phyloP scores from a whole-genome alignment of 2,888 invertebrate species.

The Rotaria sp. region DNA sequence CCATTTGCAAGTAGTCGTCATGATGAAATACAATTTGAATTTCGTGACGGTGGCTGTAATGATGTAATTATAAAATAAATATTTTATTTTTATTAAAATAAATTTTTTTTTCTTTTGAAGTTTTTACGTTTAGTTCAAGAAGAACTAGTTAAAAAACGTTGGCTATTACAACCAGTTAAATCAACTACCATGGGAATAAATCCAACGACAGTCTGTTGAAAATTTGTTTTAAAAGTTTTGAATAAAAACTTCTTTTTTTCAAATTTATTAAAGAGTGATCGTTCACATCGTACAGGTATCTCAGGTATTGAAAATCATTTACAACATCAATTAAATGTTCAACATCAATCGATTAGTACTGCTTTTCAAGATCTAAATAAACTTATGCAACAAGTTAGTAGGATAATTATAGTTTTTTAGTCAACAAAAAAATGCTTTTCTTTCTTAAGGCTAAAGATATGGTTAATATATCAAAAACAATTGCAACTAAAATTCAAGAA shows the following conservation, averaged over 20 bases:
- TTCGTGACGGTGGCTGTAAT: conserved; percentile 40
- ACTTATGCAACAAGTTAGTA: conserved; percentile 71
- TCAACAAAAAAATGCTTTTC: not conserved
- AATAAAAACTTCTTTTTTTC: conserved; percentile 9
- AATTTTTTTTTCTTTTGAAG: not conserved
- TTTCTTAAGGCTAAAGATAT: conserved; percentile 74
- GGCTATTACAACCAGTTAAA: conserved; percentile 22
- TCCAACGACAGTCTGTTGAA: conserved; percentile 42
- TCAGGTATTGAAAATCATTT: conserved; percentile 88
- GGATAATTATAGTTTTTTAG: not conserved
- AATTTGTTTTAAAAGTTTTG: not conserved
- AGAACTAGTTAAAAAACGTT: conserved; percentile 32
- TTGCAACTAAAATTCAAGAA: conserved; percentile 83
- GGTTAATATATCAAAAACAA: conserved; percentile 81
- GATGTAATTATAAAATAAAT: conserved; percentile 25
- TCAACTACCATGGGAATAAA: not conserved
- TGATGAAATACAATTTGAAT: conserved; percentile 36
- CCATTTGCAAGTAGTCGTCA: conserved; percentile 5
- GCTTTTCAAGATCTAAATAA: conserved; percentile 91
- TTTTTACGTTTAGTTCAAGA: conserved; percentile 26
- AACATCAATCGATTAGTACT: conserved; percentile 78
- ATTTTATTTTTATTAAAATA: not conserved
- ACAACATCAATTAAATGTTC: conserved; percentile 79
- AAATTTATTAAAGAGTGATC: conserved; percentile 54
- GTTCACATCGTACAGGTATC: conserved; percentile 69